Base-by-base conservation (phyloP, 2,888 invertebrate genomes). In the Lobophora halterata region DNA sequence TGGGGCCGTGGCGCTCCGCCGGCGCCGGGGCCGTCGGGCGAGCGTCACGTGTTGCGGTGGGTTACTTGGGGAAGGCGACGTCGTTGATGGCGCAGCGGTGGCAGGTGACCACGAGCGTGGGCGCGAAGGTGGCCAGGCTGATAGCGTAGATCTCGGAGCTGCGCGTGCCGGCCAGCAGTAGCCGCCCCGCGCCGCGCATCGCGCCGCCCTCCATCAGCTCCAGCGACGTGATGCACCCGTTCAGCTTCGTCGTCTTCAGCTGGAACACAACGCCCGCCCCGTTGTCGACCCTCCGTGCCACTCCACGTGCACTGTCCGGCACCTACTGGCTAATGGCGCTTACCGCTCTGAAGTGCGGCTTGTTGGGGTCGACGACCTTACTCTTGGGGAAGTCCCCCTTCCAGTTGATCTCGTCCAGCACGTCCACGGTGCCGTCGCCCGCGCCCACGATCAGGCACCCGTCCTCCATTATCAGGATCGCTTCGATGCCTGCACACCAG, bases 141-240 rank as follows among this genome's bases (percentile, higher is more conserved):
- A 97, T 90, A 27, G 90, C 89, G 79, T 94, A 97, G 43, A 97
- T 94, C 86, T 97, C 96, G 57, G 94, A 93, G 51, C 88, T 83
- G 2, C 88, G 82, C 0, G 97, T 97, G 1, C 95, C 96, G 1
- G 93, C 93, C 16, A 94, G 88, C 35, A 97, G 88, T 31, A 90
- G 78, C 0, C 90, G 85, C 52, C 90, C 65, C 9, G 78, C 79
- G 0, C 73, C 80, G 1, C 59, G 63, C 19, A 64, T 6, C 0
- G 36, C 1, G 0, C 69, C 48, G 0, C 72, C 58, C 52, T 88
- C 85, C 71, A 91, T 85, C 30, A 91, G 61, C 44, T 92, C 89
- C 49, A 97, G 82, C 0, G 97, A 95, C 0, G 96, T 95, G 4
- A 97, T 91, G 19, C 90, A 82, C 21, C 92, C 91, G 11, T 89